Base-by-base conservation (phyloP, 2,888 invertebrate species). In the Chrysolina oricalcia region DNA sequence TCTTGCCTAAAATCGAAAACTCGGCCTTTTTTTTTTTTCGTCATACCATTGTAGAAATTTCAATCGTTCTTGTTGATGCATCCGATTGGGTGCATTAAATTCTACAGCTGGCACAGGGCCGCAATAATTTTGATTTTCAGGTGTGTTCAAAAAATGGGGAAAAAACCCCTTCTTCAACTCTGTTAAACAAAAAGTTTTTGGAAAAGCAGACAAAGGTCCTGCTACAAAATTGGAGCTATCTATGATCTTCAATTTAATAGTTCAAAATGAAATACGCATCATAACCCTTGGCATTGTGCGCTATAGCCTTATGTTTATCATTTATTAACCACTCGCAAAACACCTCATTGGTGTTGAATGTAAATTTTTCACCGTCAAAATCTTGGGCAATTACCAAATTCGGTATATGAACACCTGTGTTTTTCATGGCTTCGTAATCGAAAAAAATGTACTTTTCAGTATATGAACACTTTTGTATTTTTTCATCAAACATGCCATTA, bases 381-480 rank as follows among this genome's bases (percentile, higher is more conserved):
- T 71, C 46, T 10, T 72, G 72, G 11, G 72, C 59, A 17, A 67
- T 59, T 27, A 72, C 35, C 19, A 72, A 46, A 72, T 59, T 72
- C 1, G 71, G 64, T n/a, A 48, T 21, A 46, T 72, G 72, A 27
- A 48, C 19, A 15, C 56, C 67, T 15, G 8, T 53, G 13, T 46
- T 27, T 17, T 41, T 41, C 65, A 66, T 66, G n/a, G 65, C 41
- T 21, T 53, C 53, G 23, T 65, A 72, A 27, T 72, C 56, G 50
- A 72, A 72, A 43, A 66, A 72, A 65, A 72, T 27, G 41, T 72
- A 72, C 17, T 72, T 72, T 67, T 67, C 62, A 13, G n/a, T 40
- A 35, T 66, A 53, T 11, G 72, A 65, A 23, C 71, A 71, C 23
- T 23, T 21, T 6, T n/a, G 27, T 53, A 68, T 50, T 46, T 27